phyloP scores from a whole-genome alignment of 1,140 invertebrate species.

The Tribolium madens region DNA sequence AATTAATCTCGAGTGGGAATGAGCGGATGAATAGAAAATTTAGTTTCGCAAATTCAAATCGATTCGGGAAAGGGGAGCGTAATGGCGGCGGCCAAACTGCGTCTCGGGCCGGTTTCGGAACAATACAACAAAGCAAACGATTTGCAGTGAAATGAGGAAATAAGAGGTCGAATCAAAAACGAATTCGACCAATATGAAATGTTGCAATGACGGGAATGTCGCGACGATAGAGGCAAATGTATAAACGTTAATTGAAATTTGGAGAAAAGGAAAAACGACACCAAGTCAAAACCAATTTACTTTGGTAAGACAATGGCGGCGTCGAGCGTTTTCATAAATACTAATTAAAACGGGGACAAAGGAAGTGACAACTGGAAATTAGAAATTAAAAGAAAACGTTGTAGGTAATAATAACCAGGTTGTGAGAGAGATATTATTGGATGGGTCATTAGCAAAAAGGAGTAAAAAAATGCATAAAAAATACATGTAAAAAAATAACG shows the following conservation, averaged over 20 bases:
- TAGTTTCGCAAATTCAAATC: background rate
- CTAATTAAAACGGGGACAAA: conserved; percentile 21
- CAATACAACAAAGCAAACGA: conserved; percentile 15
- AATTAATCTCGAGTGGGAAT: background rate
- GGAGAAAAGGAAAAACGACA: conserved; percentile 4
- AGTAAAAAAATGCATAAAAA: no score
- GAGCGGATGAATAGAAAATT: background rate
- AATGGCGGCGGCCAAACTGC: background rate
- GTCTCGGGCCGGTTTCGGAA: background rate
- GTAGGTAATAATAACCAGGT: background rate
- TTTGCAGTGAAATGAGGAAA: conserved; percentile 8
- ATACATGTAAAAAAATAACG: background rate
- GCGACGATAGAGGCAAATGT: background rate
- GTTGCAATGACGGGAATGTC: background rate
- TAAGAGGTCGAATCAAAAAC: background rate
- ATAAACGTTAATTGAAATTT: background rate
- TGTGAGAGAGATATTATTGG: background rate
- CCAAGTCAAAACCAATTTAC: conserved; percentile 4
- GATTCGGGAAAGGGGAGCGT: background rate
- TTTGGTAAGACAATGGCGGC: conserved; percentile 2
- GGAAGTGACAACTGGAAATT: conserved; percentile 30
- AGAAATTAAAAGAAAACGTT: conserved; percentile 23
- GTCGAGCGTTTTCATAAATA: background rate
- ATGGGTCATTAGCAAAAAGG: background rate
- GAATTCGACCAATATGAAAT: background rate